Base-by-base conservation (phyloP, 2,888 invertebrate species). In the Synergus japonicus region DNA sequence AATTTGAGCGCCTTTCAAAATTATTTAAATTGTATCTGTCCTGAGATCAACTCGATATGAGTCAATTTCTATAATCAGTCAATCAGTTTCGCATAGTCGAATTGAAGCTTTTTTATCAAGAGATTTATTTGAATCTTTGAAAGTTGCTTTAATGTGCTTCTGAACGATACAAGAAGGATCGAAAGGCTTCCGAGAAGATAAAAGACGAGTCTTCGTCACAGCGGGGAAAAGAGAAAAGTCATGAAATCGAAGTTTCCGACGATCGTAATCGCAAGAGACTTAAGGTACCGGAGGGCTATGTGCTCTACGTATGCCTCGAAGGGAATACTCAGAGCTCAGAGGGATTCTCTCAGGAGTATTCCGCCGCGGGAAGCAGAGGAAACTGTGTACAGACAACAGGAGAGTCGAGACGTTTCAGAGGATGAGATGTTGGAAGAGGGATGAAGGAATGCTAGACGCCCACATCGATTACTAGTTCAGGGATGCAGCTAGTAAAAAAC, bases 401-500 rank as follows among this genome's bases (percentile, higher is more conserved):
- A 41, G 8, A 60, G 58, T 49, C 67, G 80, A 76, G 69, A 65
- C 64, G 73, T 65, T 66, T 44, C 13, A 43, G 76, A 67, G 76
- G 63, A 76, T 58, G 66, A 76, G 64, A 60, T 77, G 65, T 37
- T 60, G 49, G 22, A 44, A 77, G 54, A 64, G 73, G 76, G 58
- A 65, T 76, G 69, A 60, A 65, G 80, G 76, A 76, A 82, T 80
- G 78, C 83, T 85, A 84, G 86, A 86, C 86, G 85, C 86, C 82
- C 85, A 85, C 86, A 87, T 87, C 86, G 87, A 87, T 87, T 88
- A 85, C 87, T 79, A 82, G 64, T 15, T 65, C 44, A 67, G 66
- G 18, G 22, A 67, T 10, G 44, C 18, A 67, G 43, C 15, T 3
- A 29, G 15, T 43, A 43, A 46, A 44, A 67, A 66, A 10, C 41